Base-by-base conservation (phyloP, 2,797 vertebrate species). In the Lepilemur ruficaudatus region DNA sequence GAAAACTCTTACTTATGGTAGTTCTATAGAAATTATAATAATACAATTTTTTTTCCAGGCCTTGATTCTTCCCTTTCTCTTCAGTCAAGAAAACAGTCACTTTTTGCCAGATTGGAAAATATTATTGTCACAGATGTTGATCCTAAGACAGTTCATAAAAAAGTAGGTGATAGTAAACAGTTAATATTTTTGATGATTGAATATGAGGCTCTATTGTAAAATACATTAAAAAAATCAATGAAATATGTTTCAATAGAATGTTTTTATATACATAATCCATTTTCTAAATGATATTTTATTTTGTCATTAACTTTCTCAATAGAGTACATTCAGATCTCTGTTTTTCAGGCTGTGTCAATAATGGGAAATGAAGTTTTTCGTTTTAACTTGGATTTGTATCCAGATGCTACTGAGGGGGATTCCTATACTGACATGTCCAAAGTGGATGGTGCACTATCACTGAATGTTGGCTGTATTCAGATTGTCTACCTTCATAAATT, bases 401-500 rank as follows among this genome's bases (percentile, higher is more conserved):
- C 99, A 0, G 98, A 98, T 43, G 99, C 99, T 59, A 99, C 99
- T 0, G 99, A 99, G 87, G 99, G 99, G 0, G 99, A 99, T 5
- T 98, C 98, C 25, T 99, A 99, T 97, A 93, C 97, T 1, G 99
- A 99, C 98, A 99, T 98, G 97, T 99, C 99, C 1, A 99, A 99
- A 97, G 99, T 99, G 83, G 99, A 99, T 93, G 99, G 99, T 59
- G 98, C 98, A 22, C 93, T 99, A 1, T 99, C 98, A 4, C 92
- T 99, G 96, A 99, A 98, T 59, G 98, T 99, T 70, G 99, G 99
- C 98, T 99, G 99, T 97, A 99, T 99, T 98, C 99, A 99, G 98
- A 99, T 99, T 38, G 95, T 99, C 52, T 99, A 99, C 97, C 98
- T 99, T 94, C 99, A 99, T 98, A 99, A 99, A 97, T 99, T 99